These are phyloP conservation scores for Zosterops pallidus DNA, from an alignment of 2,113 vertebrate species.

Conservation along the genomic window DNA sequence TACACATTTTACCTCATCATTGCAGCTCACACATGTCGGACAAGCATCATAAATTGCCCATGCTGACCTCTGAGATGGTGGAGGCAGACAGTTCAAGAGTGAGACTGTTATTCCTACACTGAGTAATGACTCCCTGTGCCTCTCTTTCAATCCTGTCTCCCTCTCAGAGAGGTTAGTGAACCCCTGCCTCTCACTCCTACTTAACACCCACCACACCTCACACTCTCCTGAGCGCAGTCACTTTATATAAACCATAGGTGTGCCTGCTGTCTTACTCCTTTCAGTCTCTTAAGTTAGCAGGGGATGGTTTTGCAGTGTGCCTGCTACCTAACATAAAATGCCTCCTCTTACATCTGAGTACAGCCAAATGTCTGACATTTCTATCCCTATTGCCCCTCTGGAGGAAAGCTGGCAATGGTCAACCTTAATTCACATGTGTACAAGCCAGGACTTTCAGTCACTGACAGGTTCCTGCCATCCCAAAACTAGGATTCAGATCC, in stretches of 20 bases:
- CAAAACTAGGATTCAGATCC: neutral
- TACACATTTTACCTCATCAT: neutral
- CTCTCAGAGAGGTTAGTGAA: neutral
- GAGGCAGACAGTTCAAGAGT: neutral
- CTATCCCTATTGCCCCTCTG: neutral
- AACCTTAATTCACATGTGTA: neutral
- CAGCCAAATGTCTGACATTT: neutral
- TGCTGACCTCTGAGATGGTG: neutral
- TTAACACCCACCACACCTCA: neutral
- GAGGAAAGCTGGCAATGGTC: rapidly evolving
- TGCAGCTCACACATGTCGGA: neutral
- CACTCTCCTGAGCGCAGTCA: neutral
- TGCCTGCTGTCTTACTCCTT: neutral
- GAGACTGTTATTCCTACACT: neutral
- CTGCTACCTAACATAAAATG: neutral
- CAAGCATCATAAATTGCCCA: neutral
- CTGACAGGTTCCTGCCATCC: neutral
- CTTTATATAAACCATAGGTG: neutral
- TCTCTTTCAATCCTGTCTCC: neutral
- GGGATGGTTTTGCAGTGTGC: neutral
- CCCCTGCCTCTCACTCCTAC: neutral
- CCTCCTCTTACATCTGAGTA: neutral
- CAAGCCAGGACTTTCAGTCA: neutral
- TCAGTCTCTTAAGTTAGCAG: neutral
- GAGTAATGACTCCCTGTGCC: neutral